phyloP scores from a whole-genome alignment of 2,113 vertebrate species.

The Tachuris rubrigastra region DNA sequence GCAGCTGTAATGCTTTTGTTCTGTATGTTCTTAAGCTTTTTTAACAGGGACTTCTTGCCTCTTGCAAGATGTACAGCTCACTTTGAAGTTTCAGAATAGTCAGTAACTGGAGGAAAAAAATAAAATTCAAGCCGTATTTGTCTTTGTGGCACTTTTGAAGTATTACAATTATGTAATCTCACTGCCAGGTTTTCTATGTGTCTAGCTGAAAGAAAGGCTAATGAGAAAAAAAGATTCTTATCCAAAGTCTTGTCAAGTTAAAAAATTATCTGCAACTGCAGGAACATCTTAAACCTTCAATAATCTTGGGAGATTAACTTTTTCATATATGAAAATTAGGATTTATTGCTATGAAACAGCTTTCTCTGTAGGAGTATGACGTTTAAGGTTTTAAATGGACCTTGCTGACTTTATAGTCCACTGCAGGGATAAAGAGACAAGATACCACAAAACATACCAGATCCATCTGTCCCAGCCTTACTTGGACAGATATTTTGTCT shows the following conservation, averaged over 20 bases:
- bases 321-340: neutral
- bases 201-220: slow-evolving; percentile 11
- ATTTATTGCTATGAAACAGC: neutral
- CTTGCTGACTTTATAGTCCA: neutral
- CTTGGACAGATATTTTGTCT: neutral
- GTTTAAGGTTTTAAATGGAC: neutral
- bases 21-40: neutral
- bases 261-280: slow-evolving; percentile 16
- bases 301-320: slow-evolving; percentile 8
- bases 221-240: slow-evolving; percentile 1
- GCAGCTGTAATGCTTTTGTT: neutral
- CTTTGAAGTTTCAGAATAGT: neutral
- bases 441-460: neutral
- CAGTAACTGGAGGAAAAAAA: neutral
- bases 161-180: neutral
- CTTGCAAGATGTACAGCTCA: neutral
- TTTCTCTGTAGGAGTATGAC: neutral
- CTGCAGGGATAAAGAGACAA: neutral
- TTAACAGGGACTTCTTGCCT: neutral
- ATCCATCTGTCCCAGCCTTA: neutral
- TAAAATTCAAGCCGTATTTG: neutral
- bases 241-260: slow-evolving; percentile 42
- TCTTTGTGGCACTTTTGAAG: slow-evolving; percentile 1
- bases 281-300: slow-evolving; percentile 23
- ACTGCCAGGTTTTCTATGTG: neutral